Conservation (phyloP, 2,797 vertebrate genomes). For the Onychomys leucogaster region DNA sequence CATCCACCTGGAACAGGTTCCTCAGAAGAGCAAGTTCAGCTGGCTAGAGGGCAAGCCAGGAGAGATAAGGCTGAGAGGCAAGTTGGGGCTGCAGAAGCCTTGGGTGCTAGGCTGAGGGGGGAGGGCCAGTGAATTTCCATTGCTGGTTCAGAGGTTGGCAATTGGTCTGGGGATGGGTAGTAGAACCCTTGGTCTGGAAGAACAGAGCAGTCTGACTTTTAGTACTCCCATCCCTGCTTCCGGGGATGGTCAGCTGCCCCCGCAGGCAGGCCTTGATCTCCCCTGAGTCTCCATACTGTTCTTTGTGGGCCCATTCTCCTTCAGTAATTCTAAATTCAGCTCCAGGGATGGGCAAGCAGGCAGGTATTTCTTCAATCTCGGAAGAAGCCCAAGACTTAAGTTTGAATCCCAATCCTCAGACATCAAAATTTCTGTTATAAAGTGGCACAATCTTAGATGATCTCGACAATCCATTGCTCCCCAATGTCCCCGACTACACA, state of each 20-base stretch:
- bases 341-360: background rate
- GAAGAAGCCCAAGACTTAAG: background rate
- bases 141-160: background rate
- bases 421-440: background rate
- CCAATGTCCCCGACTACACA: background rate
- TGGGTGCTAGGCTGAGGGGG: background rate
- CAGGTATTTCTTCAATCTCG: too few relatives aligned
- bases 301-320: background rate
- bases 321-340: background rate
- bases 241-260: background rate
- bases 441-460: background rate
- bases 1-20: background rate
- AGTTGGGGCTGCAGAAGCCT: background rate
- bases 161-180: background rate
- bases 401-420: background rate
- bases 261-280: background rate
- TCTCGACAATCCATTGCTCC: background rate
- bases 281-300: background rate
- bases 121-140: constrained; percentile 23
- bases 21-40: background rate
- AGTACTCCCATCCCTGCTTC: background rate
- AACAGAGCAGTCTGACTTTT: background rate
- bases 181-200: background rate
- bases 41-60: background rate
- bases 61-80: constrained; percentile 44